A percentile compares a stretch with the other conserved stretches of the same genome.
Conservation (phyloP, 2,797 vertebrate species). For the Pseudocheirus occidentalis region DNA sequence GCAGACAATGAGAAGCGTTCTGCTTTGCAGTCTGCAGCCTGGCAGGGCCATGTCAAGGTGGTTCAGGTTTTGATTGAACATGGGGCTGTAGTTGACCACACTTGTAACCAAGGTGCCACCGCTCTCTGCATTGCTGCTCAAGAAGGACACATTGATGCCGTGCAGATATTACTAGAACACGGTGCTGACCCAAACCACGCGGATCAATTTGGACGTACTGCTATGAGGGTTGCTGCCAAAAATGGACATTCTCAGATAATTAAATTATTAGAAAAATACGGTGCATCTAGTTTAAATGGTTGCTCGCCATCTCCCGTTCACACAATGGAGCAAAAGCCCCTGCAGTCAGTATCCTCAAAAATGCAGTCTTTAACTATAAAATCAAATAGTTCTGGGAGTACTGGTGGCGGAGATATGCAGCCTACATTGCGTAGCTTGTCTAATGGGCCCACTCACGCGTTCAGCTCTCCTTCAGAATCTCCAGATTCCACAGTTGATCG, state of each 20-base stretch:
- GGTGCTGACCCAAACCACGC: conserved; percentile 97
- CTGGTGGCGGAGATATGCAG: conserved; percentile 92
- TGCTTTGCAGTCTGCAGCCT: conserved; percentile 96
- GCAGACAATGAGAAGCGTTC: conserved; percentile 97
- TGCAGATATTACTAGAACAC: conserved; percentile 94
- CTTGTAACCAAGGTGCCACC: conserved; percentile 98
- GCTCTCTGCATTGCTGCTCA: conserved; percentile 99
- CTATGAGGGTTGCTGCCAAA: conserved; percentile 98
- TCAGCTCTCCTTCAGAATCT: conserved; percentile 97
- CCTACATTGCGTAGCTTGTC: conserved; percentile 90
- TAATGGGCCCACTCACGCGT: conserved; percentile 94
- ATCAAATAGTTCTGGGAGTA: conserved; percentile 97
- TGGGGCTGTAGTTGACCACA: conserved; percentile 93
- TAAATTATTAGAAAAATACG: conserved; percentile 96
- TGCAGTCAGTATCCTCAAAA: conserved; percentile 90
- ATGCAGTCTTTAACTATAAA: conserved; percentile 95
- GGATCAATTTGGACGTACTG: conserved; percentile 97
- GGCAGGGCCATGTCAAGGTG: conserved; percentile 96
- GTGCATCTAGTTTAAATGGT: conserved; percentile 93
- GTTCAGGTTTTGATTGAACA: conserved; percentile 95
- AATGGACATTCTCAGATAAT: conserved; percentile 95
- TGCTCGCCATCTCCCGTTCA: conserved; percentile 96
- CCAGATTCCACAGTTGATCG: conserved; percentile 97
- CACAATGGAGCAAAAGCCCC: conserved; percentile 94
- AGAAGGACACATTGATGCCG: conserved; percentile 97